Evolutionary conservation across 2,888 invertebrate genomes (phyloP).

Genomic region (Alviniconcha strummeri): DNA sequence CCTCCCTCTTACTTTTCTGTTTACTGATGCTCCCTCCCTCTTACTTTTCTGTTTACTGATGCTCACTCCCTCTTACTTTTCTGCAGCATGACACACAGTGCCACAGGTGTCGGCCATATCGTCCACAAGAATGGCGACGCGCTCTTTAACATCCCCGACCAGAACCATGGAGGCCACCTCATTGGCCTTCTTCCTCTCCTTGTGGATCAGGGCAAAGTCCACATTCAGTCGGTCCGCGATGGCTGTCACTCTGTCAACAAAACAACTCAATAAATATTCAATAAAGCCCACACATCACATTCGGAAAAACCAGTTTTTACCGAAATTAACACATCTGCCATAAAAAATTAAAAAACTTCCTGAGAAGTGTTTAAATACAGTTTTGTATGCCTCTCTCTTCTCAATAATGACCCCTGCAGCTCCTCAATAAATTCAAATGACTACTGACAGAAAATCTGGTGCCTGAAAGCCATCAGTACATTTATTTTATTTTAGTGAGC

Average conservation of each 20-base stretch:
- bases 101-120: conserved; percentile 99
- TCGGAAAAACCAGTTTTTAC: background rate
- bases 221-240: conserved; percentile 94
- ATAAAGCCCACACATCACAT: background rate
- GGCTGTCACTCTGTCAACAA: conserved; percentile 82
- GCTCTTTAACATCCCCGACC: conserved; percentile 94
- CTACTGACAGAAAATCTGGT: no score
- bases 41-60: no score
- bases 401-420: no score
- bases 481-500: no score
- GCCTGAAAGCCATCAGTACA: no score
- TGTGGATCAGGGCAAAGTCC: conserved; percentile 96
- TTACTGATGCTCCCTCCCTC: no score
- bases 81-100: conserved; percentile 94
- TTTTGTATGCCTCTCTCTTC: no score
- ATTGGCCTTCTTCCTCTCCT: conserved; percentile 95
- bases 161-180: conserved; percentile 97
- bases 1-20: no score
- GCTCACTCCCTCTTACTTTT: conserved; percentile 77
- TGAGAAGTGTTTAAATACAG: no score
- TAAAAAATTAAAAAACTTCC: background rate
- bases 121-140: conserved; percentile 94
- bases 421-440: no score
- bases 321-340: background rate
- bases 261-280: background rate